Evolutionary conservation across 2,113 vertebrate genomes (phyloP), one percentile per base, ranked within the genome.

Genomic region (Corvus moneduloides): DNA sequence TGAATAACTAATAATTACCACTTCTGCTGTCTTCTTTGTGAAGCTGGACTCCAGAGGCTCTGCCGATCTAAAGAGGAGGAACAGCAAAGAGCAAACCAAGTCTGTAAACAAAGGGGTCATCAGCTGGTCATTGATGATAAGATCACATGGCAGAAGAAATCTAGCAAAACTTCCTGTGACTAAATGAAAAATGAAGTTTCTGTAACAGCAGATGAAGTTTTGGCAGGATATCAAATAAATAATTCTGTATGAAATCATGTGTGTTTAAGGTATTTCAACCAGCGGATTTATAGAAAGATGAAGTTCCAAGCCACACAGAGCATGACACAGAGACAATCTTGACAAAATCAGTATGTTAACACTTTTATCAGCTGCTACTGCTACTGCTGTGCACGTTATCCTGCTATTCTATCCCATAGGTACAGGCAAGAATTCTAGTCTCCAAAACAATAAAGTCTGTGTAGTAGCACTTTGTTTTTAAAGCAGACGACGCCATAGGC

Each of bases 151-250:
- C 2, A 1, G 20, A 89, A 94, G 44, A 90, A 91, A 75, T 64
- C 21, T 49, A 89, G 69, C 4, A 4, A 73, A 89, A 16, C 11
- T 75, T 91, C 27, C 23, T 11, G 44, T 62, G 35, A 64, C 41
- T 71, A 80, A 87, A 92, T 58, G 41, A 85, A 89, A 86, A 69
- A 84, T 61, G 27, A 59, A n/a, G 19, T 49, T 87, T 82, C 55
- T 63, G 30, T 61, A 81, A 72, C 10, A 85, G 64, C 43, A 86
- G 66, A 79, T 3, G 12, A 39, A 5, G 30, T 43, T 87, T 91
- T 91, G 87, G 44, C 75, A 90, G 28, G 46, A 59, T 69, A 55
- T 69, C 51, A 87, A 41, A 89, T 52, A 78, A 87, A 81, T 43
- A 51, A 64, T 35, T 84, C 66, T 55, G 6, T 23, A 62, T 37